Base-by-base conservation (phyloP, 2,888 invertebrate genomes). In the Autographa gamma region DNA sequence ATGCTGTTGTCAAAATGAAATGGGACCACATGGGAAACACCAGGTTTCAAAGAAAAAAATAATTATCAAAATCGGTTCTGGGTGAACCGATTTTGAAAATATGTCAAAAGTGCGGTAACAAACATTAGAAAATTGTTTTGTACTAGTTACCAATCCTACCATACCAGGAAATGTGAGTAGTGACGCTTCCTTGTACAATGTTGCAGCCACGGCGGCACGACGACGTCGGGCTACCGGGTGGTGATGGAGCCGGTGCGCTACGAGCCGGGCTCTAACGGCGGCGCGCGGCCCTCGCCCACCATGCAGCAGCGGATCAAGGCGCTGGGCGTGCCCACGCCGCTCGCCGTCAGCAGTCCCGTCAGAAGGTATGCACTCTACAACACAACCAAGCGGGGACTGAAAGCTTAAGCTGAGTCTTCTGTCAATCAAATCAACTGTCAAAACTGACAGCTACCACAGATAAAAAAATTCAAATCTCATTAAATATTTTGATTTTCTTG, bases 291-390 rank as follows among this genome's bases (percentile, higher is more conserved):
- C 0, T 98, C 98, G 87, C 98, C 98, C 69, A 98, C 98, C 64
- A 98, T 98, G 97, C 98, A 98, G 92, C 98, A 98, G 93, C 96
- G 98, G 88, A 98, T 98, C 88, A 98, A 98, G 93, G 98, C 98
- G 73, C 96, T 98, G 71, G 98, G 98, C 65, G 98, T 98, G 82
- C 98, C 98, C 72, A 98, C 98, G 77, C 98, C 98, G 54, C 96
- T 98, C 69, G 98, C 98, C 11, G 96, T 98, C 96, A 98, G 97
- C 95, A 98, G 98, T 95, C 98, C 98, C 73, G 97, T 98, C 85
- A 96, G 98, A 96, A 98, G 98, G 98, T 98, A 96, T 73, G 88
- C 85, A 63, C 62, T 52, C 54, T 0, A 61, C 71, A 38, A 63
- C 58, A 18, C 43, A 74, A 19, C 32, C 34, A 56, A 41, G 80